These are phyloP conservation scores for Chymomyza caudatula DNA, from an alignment of 2,888 invertebrate species.

Conservation along the genomic window DNA sequence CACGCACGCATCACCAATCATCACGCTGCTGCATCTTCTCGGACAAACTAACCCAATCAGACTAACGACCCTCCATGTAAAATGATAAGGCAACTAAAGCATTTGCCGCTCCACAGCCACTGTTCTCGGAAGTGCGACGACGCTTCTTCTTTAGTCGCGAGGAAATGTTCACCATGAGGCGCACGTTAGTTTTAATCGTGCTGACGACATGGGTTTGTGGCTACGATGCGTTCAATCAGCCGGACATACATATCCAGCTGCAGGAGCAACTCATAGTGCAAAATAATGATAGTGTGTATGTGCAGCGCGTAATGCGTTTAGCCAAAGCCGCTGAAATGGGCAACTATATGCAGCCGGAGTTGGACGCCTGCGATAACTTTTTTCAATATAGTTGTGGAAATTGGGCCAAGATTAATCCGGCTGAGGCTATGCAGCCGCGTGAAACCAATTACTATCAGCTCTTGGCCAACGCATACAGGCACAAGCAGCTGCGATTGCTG, in stretches of 20 bases:
- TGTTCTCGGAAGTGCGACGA: slow-evolving; percentile 48
- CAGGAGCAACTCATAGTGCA: slow-evolving; percentile 60
- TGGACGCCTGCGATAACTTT: slow-evolving; percentile 71
- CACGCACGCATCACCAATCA: background rate
- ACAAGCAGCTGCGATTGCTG: slow-evolving; percentile 63
- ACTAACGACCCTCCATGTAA: slow-evolving; percentile 1
- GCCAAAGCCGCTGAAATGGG: slow-evolving; percentile 73
- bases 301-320: slow-evolving; percentile 65
- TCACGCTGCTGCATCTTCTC: background rate
- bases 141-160: slow-evolving; percentile 36
- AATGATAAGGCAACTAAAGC: slow-evolving; percentile 42
- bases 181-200: slow-evolving; percentile 27
- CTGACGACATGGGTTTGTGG: background rate
- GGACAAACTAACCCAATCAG: background rate
- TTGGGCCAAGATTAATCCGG: slow-evolving; percentile 72
- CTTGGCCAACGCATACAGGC: slow-evolving; percentile 57
- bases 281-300: slow-evolving; percentile 62
- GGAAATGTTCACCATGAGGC: slow-evolving; percentile 42
- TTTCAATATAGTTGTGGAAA: slow-evolving; percentile 73
- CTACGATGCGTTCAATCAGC: slow-evolving; percentile 18
- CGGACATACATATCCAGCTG: slow-evolving; percentile 53
- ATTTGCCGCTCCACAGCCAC: slow-evolving; percentile 8
- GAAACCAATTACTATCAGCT: slow-evolving; percentile 66
- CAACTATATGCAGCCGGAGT: slow-evolving; percentile 67
- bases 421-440: slow-evolving; percentile 46